phyloP scores from a whole-genome alignment of 2,888 invertebrate genomes.

The Parthenolecanium corni region DNA sequence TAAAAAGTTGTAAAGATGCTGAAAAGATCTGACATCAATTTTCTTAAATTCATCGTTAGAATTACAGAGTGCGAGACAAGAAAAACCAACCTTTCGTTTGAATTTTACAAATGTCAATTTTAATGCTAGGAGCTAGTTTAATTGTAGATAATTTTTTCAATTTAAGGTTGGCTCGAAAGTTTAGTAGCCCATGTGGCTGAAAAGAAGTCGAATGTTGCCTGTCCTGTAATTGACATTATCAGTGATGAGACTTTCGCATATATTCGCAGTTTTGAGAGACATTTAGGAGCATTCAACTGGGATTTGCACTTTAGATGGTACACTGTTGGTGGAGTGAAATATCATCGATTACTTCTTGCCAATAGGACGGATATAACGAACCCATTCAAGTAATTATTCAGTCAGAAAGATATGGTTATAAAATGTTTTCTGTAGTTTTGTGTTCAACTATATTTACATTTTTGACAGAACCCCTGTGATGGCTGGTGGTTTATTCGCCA shows the following conservation, averaged over 20 bases:
- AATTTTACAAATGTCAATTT: too few relatives aligned
- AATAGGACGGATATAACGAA: slow-evolving; percentile 37
- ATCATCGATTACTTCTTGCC: neutral
- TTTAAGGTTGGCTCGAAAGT: slow-evolving; percentile 74
- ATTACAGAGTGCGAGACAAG: too few relatives aligned
- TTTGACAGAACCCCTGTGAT: slow-evolving; percentile 64
- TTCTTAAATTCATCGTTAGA: too few relatives aligned
- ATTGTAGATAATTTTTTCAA: slow-evolving; percentile 32
- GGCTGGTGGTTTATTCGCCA: slow-evolving; percentile 90
- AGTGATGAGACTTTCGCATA: slow-evolving; percentile 94
- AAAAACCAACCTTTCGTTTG: too few relatives aligned
- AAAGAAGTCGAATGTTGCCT: slow-evolving; percentile 54
- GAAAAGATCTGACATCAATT: too few relatives aligned
- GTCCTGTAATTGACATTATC: slow-evolving; percentile 86
- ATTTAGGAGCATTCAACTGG: slow-evolving; percentile 99
- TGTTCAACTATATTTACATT: slow-evolving; percentile 6
- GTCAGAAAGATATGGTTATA: too few relatives aligned
- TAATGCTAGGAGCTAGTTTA: too few relatives aligned
- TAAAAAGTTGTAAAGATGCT: too few relatives aligned
- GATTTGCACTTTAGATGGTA: slow-evolving; percentile 85
- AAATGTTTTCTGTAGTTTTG: neutral
- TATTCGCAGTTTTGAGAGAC: slow-evolving; percentile 84
- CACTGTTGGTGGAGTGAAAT: slow-evolving; percentile 47
- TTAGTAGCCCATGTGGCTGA: slow-evolving; percentile 52
- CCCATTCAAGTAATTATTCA: slow-evolving; percentile 44